Conservation (phyloP, 2,113 vertebrate species). For the Circaetus cinerascens region DNA sequence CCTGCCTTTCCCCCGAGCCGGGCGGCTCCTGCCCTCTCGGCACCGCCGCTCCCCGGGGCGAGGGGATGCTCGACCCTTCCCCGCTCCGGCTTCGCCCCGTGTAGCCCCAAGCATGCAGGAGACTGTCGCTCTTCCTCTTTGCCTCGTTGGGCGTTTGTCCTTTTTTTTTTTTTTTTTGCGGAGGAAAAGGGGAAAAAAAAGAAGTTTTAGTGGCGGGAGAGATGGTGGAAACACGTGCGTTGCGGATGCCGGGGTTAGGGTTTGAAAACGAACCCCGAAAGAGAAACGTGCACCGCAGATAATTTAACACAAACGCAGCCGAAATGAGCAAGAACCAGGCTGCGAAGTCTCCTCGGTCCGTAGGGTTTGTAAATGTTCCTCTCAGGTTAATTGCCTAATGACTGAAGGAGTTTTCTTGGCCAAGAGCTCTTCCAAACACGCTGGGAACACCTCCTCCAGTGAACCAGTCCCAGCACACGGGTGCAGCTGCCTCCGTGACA, state of each 20-base stretch:
- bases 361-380: background rate
- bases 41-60: background rate
- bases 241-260: background rate
- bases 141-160: background rate
- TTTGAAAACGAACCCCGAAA: background rate
- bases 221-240: background rate
- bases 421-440: background rate
- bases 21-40: background rate
- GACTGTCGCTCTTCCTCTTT: background rate
- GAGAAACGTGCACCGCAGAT: background rate
- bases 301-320: background rate
- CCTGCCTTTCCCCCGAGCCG: background rate
- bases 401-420: background rate
- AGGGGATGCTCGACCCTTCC: background rate
- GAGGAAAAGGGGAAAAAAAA: too few relatives aligned
- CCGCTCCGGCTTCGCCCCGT: background rate
- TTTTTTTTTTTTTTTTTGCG: background rate
- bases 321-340: background rate
- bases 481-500: background rate
- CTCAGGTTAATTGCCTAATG: background rate
- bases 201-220: background rate
- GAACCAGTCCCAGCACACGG: background rate
- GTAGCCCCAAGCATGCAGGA: background rate
- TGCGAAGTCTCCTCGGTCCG: background rate
- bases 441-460: background rate